Percentiles rank a stretch among this genome's conserved stretches.
Conservation (phyloP, 2,797 vertebrate genomes). For the Diplodus puntazzo region DNA sequence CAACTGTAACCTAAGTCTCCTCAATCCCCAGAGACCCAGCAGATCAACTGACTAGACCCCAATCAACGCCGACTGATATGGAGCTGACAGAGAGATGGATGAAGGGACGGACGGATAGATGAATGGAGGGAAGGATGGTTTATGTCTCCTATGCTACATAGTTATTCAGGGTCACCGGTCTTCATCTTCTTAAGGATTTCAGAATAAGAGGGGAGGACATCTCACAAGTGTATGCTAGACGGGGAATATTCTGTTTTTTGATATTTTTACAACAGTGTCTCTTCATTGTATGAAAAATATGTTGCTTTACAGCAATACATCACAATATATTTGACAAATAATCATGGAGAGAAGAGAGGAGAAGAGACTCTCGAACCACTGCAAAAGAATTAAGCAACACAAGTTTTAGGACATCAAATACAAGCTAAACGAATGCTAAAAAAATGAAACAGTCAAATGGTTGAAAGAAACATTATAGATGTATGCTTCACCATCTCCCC, state of each 20-base stretch:
- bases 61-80: constrained; percentile 79
- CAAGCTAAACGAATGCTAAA: too few species aligned
- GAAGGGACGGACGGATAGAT: constrained; percentile 28
- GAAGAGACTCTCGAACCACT: neutral
- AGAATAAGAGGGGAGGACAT: neutral
- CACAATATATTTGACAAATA: neutral
- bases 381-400: neutral
- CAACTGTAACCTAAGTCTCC: constrained; percentile 84
- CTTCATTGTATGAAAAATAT: neutral
- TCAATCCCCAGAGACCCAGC: constrained; percentile 73
- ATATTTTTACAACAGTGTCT: neutral
- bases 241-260: neutral
- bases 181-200: constrained; percentile 23
- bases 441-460: neutral
- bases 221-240: neutral
- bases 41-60: constrained; percentile 83
- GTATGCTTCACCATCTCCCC: too few species aligned
- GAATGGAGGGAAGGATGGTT: constrained; percentile 15
- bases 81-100: constrained; percentile 59
- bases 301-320: neutral
- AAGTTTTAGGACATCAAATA: neutral
- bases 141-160: constrained; percentile 28
- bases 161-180: constrained; percentile 14
- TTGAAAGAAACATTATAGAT: neutral
- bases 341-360: neutral